Base-by-base conservation (phyloP, 2,888 invertebrate genomes). In the Pherbina coryleti region DNA sequence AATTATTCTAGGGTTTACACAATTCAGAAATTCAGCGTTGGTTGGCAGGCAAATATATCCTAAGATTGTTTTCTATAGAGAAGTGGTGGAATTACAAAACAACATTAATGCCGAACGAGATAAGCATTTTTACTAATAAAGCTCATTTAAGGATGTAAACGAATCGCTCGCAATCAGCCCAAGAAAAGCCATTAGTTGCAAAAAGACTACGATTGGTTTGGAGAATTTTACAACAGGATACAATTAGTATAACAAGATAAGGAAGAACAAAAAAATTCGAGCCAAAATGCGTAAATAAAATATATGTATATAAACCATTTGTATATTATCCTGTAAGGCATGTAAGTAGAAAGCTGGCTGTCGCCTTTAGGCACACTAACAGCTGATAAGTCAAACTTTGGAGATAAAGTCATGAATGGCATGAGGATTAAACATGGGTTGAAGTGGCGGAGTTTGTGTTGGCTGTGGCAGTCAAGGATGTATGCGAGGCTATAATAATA, bases 301-400 rank as follows among this genome's bases (percentile, higher is more conserved):
- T 44, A 44, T 44, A 44, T 44, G 2, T 44, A 7, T 44, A 44
- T 44, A 31, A 3, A 31, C 31, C 5, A 44, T 44, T 44, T 1
- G 2, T 44, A 7, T 44, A 11, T 14, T 11, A 1, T 44, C 1
- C 44, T 14, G 2, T 44, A 62, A 28, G 62, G 62, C 25, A 57
- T 11, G 25, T 11, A 25, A 57, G 8, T 25, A 60, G 60, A 14
- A 25, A 25, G 28, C 22, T 28, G 28, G 17, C 17, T 31, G n/a
- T 34, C 34, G 64, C 64, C 64, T 22, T 17, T 19, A n/a, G 67
- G 44, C 19, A 44, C 11, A 67, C 44, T 62, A n/a, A 44, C 19
- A 55, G 60, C 60, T 73, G 73, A 72, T 72, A 72, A 72, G 72
- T 73, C 62, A 73, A 73, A 62, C 28, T 73, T 62, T 25, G 55